These are phyloP conservation scores for Yoshiicerus persimilis DNA, from an alignment of 1,140 invertebrate genomes.

Conservation along the genomic window DNA sequence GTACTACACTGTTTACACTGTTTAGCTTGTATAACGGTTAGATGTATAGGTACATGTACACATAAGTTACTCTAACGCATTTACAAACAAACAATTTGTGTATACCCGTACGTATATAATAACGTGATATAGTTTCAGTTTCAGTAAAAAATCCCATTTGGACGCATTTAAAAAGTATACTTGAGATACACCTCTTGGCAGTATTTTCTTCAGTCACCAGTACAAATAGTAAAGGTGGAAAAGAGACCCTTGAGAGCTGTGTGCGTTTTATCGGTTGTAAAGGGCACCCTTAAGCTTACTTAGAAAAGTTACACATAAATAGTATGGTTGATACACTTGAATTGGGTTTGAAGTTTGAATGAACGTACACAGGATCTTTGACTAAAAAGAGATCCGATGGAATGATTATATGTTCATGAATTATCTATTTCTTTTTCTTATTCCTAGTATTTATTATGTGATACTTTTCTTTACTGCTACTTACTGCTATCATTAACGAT, in stretches of 20 bases:
- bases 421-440: not conserved
- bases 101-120: too few relatives aligned
- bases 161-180: not conserved
- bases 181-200: too few relatives aligned
- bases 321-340: not conserved
- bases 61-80: too few relatives aligned
- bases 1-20: too few relatives aligned
- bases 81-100: too few relatives aligned
- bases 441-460: not conserved
- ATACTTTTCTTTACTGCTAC: not conserved
- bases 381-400: conserved; percentile 5
- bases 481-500: not conserved
- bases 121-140: too few relatives aligned
- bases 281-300: not conserved
- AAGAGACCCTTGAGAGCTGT: not conserved
- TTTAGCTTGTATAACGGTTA: too few relatives aligned
- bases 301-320: not conserved
- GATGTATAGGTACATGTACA: too few relatives aligned
- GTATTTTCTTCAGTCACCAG: too few relatives aligned
- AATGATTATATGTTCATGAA: not conserved
- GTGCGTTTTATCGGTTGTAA: not conserved
- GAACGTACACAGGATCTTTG: not conserved
- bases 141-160: too few relatives aligned
- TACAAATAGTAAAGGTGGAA: not conserved
- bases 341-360: not conserved